Evolutionary conservation across 1,140 invertebrate species (phyloP).

Genomic region (Bathynomus jamesi): DNA sequence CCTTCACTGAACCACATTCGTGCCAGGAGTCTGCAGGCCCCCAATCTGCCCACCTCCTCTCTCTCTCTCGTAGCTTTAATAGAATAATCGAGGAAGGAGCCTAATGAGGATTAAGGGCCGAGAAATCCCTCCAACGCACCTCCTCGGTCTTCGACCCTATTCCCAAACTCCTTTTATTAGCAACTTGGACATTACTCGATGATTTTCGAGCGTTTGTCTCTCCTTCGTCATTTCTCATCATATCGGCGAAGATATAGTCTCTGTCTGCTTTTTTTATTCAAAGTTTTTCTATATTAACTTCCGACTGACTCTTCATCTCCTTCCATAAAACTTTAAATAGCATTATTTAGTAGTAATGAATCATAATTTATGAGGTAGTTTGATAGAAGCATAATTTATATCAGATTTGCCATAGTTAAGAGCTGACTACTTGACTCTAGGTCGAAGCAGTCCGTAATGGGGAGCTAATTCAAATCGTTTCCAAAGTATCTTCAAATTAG

Average conservation of each 20-base stretch:
- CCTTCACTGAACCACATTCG: not conserved
- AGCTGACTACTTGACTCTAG: not conserved
- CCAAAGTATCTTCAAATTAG: too few species aligned
- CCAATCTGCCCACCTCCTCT: too few species aligned
- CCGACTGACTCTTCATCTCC: not conserved
- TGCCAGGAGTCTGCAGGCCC: not conserved
- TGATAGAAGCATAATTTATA: not conserved
- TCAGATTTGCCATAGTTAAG: not conserved
- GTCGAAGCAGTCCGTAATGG: not conserved
- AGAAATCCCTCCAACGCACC: not conserved
- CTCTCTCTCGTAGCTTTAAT: too few species aligned
- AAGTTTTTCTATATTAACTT: not conserved
- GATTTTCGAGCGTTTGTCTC: not conserved
- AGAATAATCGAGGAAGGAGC: too few species aligned
- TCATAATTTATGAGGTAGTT: constrained; percentile 1
- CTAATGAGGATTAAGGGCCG: not conserved
- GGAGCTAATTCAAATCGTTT: not conserved
- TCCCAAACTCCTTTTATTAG: not conserved
- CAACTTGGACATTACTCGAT: not conserved
- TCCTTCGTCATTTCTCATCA: not conserved
- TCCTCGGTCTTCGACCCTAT: not conserved
- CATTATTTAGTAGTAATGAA: not conserved
- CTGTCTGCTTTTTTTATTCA: not conserved
- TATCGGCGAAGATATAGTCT: not conserved
- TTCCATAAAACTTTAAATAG: not conserved